These are phyloP conservation scores for Okamejei kenojei DNA, from an alignment of 2,797 vertebrate species.

Conservation along the genomic window DNA sequence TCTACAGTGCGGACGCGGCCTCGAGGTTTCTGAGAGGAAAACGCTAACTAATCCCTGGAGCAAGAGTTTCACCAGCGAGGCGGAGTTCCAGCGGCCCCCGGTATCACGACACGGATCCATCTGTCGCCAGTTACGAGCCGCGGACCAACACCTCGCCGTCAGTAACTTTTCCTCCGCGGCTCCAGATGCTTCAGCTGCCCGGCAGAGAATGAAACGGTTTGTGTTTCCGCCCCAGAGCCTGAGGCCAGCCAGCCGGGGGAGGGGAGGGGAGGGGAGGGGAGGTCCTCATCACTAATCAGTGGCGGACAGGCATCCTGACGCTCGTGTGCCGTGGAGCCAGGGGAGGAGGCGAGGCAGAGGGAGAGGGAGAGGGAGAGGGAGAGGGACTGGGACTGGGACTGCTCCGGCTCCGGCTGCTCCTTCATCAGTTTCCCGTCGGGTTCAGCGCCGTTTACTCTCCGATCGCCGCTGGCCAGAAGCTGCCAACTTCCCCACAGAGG, in stretches of 20 bases:
- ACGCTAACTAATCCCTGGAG: too few species aligned
- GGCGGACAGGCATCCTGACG: not conserved
- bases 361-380: not conserved
- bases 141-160: not conserved
- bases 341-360: too few species aligned
- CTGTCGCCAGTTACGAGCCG: not conserved
- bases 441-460: not conserved
- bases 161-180: not conserved
- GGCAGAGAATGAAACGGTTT: not conserved
- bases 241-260: not conserved
- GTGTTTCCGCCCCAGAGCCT: not conserved
- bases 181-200: not conserved
- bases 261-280: too few species aligned
- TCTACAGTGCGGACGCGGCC: not conserved
- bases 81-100: too few species aligned
- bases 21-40: not conserved
- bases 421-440: not conserved
- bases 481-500: not conserved
- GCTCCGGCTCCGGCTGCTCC: not conserved
- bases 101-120: not conserved
- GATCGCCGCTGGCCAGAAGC: not conserved
- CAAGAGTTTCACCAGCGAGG: not conserved
- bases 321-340: not conserved
- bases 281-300: conserved; percentile 12
- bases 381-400: too few species aligned